These are phyloP conservation scores for Cistogaster globosa DNA, from an alignment of 2,888 invertebrate species.

Conservation along the genomic window DNA sequence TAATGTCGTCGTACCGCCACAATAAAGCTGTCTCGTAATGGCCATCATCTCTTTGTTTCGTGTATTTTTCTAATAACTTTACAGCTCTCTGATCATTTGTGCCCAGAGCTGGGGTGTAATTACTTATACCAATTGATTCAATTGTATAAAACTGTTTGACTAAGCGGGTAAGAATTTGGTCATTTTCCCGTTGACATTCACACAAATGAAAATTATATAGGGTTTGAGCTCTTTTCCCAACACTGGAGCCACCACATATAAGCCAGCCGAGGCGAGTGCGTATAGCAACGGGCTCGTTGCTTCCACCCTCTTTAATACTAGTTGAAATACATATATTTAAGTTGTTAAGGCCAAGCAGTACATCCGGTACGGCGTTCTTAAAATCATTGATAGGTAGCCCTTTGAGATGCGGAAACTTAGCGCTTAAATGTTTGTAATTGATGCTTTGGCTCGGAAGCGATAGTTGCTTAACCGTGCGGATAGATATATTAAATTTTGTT, in stretches of 20 bases:
- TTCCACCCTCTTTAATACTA: conserved; percentile 1
- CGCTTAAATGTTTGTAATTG: conserved; percentile 5
- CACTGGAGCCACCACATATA: conserved; percentile 32
- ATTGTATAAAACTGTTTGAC: conserved; percentile 24
- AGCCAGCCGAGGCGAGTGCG: conserved; percentile 25
- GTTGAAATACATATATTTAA: conserved; percentile 30
- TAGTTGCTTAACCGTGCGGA: conserved; percentile 29
- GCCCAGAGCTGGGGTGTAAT: not conserved
- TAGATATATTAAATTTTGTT: conserved; percentile 6
- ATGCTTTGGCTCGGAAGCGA: conserved; percentile 21
- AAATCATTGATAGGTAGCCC: conserved; percentile 30
- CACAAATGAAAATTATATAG: conserved; percentile 8
- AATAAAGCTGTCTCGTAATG: conserved; percentile 33
- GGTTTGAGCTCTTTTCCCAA: conserved; percentile 11
- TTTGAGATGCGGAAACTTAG: conserved; percentile 14
- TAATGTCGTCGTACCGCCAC: conserved; percentile 31
- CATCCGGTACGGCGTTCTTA: conserved; percentile 29
- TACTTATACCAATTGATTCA: conserved; percentile 1
- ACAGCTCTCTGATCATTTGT: conserved; percentile 28
- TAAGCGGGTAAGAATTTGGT: conserved; percentile 15
- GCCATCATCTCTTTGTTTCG: conserved; percentile 21
- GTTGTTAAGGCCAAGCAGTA: conserved; percentile 55
- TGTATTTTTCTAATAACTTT: conserved; percentile 12
- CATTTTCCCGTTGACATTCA: conserved; percentile 20
- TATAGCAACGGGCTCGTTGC: not conserved